phyloP scores from a whole-genome alignment of 2,113 vertebrate genomes.

The Taxidea taxus region DNA sequence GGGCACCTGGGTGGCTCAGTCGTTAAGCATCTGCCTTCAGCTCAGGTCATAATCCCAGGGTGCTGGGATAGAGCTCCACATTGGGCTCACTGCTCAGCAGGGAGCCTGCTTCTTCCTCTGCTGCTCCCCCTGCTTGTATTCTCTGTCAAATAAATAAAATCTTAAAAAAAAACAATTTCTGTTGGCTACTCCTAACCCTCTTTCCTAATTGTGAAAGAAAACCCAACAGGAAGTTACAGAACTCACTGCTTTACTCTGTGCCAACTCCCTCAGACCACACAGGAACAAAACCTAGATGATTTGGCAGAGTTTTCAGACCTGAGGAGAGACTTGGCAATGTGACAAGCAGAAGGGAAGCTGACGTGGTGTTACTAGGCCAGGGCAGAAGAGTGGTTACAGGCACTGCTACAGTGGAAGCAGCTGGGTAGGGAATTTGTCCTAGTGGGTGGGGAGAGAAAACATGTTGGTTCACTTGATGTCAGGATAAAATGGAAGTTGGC shows the following conservation, averaged over 20 bases:
- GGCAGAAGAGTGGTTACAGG: not conserved
- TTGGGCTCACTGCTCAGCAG: not conserved
- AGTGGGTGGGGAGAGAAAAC: not conserved
- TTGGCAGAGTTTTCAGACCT: not conserved
- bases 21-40: not conserved
- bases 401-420: not conserved
- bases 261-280: slow-evolving; percentile 50
- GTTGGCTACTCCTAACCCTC: slow-evolving; percentile 20
- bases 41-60: not conserved
- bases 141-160: not conserved
- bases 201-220: slow-evolving; percentile 39
- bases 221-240: slow-evolving; percentile 39
- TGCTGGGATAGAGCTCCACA: not conserved
- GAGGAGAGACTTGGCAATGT: not conserved
- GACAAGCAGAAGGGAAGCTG: not conserved
- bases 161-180: not conserved
- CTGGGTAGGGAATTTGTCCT: not conserved
- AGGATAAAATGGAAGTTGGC: not conserved
- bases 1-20: not conserved
- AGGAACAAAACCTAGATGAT: slow-evolving; percentile 7
- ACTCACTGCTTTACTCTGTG: slow-evolving; percentile 17
- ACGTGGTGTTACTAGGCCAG: not conserved
- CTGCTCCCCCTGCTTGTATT: not conserved
- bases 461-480: not conserved
- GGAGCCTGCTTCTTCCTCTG: not conserved